Percentiles rank a stretch among this genome's conserved stretches.
Evolutionary conservation across 2,113 vertebrate genomes (phyloP).

Genomic region (Notothenia coriiceps): DNA sequence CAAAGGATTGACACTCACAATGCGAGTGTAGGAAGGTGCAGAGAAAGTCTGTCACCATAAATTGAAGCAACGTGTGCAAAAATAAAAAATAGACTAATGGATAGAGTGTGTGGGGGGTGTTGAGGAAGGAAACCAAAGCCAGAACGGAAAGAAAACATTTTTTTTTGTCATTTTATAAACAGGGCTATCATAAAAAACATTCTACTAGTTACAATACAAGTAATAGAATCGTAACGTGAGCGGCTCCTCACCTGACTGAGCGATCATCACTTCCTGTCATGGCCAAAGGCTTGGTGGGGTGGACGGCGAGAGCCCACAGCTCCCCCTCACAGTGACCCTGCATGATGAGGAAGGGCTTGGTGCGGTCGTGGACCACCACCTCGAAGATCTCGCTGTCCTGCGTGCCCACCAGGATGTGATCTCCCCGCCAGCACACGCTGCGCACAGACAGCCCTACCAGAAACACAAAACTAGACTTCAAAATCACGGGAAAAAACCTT

Average conservation of each 20-base stretch:
- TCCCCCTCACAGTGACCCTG: constrained; percentile 99
- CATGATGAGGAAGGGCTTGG: constrained; percentile 98
- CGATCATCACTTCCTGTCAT: constrained; percentile 98
- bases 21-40: too few relatives aligned
- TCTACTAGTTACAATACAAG: background rate
- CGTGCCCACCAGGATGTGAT: constrained; percentile 97
- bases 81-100: too few relatives aligned
- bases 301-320: constrained; percentile 97
- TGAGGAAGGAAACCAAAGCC: too few relatives aligned
- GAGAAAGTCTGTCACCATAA: too few relatives aligned
- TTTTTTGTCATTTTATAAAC: too few relatives aligned
- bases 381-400: constrained; percentile 99
- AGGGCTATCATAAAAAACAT: too few relatives aligned
- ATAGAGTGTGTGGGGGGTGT: too few relatives aligned
- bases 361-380: constrained; percentile 97
- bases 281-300: constrained; percentile 96
- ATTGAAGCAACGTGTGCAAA: too few relatives aligned
- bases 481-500: background rate
- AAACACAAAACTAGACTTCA: constrained; percentile 27
- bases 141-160: too few relatives aligned
- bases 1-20: too few relatives aligned
- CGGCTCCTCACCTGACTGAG: constrained; percentile 91
- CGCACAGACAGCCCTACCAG: constrained; percentile 93
- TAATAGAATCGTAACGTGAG: background rate
- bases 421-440: constrained; percentile 98